phyloP scores from a whole-genome alignment of 2,888 invertebrate genomes.

The Cephus pulcher region DNA sequence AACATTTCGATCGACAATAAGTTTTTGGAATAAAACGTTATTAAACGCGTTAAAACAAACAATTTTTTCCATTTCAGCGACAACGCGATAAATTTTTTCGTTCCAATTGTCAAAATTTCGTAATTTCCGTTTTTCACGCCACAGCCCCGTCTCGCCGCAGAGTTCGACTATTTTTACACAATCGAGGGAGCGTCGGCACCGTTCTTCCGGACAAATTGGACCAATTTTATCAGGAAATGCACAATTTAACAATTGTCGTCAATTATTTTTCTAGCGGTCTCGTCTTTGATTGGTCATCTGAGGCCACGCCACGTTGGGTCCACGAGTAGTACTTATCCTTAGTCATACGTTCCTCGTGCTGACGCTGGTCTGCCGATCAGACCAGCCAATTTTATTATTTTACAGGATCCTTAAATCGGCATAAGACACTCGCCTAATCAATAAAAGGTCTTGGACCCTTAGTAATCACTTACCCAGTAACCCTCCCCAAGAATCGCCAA shows the following conservation, averaged over 20 bases:
- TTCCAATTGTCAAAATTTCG: too few relatives aligned
- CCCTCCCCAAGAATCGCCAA: background rate
- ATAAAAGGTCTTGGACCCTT: background rate
- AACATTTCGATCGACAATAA: background rate
- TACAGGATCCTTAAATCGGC: background rate
- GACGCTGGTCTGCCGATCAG: background rate
- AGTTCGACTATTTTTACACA: background rate
- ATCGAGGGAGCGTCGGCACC: constrained; percentile 20
- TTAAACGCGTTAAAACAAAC: too few relatives aligned
- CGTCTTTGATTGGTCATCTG: constrained; percentile 47
- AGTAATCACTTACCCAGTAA: background rate
- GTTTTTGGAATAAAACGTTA: too few relatives aligned
- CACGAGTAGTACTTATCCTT: background rate
- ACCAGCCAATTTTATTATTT: background rate
- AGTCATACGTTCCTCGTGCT: background rate
- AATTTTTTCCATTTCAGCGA: too few relatives aligned
- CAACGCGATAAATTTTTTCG: too few relatives aligned
- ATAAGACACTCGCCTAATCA: background rate
- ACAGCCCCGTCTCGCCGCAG: background rate
- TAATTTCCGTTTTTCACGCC: too few relatives aligned
- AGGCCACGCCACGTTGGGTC: constrained; percentile 33
- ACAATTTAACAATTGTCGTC: constrained; percentile 60
- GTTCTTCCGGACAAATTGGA: constrained; percentile 34
- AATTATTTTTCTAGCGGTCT: constrained; percentile 57
- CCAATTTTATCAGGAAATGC: constrained; percentile 56